Percentiles rank a stretch among this genome's conserved stretches.
Evolutionary conservation across 2,113 vertebrate genomes (phyloP).

Genomic region (Phycodurus eques): DNA sequence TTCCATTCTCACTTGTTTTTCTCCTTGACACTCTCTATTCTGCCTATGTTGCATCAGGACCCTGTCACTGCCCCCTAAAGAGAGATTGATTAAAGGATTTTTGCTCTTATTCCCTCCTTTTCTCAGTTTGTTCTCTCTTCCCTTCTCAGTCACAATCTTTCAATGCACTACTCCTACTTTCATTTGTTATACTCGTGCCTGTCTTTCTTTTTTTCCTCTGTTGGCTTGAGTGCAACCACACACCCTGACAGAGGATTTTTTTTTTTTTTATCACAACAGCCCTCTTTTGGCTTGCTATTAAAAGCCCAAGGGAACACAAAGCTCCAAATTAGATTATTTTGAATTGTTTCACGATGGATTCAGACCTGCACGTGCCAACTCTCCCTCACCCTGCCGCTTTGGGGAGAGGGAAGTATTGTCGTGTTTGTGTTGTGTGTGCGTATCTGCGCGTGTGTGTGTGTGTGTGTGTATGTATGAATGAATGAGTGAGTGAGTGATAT

Average conservation of each 20-base stretch:
- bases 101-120: constrained; percentile 44
- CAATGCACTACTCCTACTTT: constrained; percentile 6
- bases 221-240: constrained; percentile 32
- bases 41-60: constrained; percentile 57
- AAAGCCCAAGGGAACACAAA: constrained; percentile 28
- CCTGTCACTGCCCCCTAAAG: constrained; percentile 60
- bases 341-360: constrained; percentile 31
- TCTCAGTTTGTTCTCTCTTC: constrained; percentile 20
- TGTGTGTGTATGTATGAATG: too few species aligned
- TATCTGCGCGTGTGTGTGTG: too few species aligned
- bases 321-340: constrained; percentile 44
- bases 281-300: constrained; percentile 36
- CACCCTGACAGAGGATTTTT: constrained; percentile 14
- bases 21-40: constrained; percentile 50
- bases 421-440: too few species aligned
- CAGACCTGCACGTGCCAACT: constrained; percentile 6
- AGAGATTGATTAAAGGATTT: constrained; percentile 68
- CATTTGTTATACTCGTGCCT: constrained; percentile 16
- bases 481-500: constrained; percentile 9
- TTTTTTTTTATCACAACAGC: constrained; percentile 12
- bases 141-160: constrained; percentile 25
- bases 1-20: constrained; percentile 11
- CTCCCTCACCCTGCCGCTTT: not conserved
- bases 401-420: not conserved
- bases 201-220: constrained; percentile 42